A percentile compares a stretch with the other conserved stretches of the same genome.
Conservation (phyloP, 1,140 invertebrate genomes). For the Sarcophaga peregrina region DNA sequence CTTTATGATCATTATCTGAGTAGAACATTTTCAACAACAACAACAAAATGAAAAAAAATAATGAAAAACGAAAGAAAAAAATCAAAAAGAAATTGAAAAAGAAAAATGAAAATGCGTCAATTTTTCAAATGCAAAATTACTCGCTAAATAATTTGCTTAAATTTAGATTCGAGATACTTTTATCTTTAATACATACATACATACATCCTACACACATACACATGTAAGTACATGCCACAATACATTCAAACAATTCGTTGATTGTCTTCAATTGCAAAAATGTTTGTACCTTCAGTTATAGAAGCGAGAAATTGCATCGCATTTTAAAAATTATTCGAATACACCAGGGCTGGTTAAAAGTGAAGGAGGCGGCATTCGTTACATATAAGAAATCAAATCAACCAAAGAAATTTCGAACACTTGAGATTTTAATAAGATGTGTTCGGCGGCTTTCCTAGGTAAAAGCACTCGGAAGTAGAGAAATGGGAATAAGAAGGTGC, state of each 20-base stretch:
- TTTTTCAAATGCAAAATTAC: conserved; percentile 27
- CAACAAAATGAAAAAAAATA: background rate
- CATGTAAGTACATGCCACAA: background rate
- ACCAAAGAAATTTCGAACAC: conserved; percentile 10
- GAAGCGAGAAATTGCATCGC: background rate
- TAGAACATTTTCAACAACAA: background rate
- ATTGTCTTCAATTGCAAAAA: conserved; percentile 1
- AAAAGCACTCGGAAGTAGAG: no score
- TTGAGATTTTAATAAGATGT: conserved; percentile 17
- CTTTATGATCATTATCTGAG: background rate
- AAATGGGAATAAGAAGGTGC: background rate
- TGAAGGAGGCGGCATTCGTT: background rate
- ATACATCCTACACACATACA: background rate
- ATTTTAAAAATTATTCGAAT: background rate
- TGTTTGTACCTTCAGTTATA: background rate
- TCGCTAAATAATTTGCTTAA: conserved; percentile 25
- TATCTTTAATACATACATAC: background rate
- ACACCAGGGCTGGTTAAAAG: no score
- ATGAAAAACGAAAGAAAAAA: background rate
- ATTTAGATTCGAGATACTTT: conserved; percentile 20
- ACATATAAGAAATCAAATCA: conserved; percentile 1
- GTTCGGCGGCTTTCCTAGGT: background rate
- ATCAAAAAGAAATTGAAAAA: background rate
- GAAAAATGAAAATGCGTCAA: conserved; percentile 19
- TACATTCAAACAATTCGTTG: no score